Evolutionary conservation across 2,113 vertebrate genomes (phyloP).

Genomic region (Lontra canadensis): DNA sequence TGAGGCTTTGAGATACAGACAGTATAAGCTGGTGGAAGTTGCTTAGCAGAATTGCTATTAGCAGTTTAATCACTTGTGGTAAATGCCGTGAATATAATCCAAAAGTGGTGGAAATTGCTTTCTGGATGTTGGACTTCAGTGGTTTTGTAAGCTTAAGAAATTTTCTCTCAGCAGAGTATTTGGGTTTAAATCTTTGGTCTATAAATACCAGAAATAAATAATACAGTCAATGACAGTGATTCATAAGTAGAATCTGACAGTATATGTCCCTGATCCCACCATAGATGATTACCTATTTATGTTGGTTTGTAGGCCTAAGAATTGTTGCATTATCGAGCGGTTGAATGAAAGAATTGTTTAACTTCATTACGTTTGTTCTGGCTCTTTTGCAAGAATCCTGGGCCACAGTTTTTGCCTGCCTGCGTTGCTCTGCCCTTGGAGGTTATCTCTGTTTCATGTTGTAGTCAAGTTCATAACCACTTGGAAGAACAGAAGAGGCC

Average conservation of each 20-base stretch:
- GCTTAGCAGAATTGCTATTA: constrained; percentile 55
- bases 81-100: constrained; percentile 10
- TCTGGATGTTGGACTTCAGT: constrained; percentile 26
- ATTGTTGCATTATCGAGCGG: not conserved
- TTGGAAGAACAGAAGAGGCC: not conserved
- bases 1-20: constrained; percentile 46
- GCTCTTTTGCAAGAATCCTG: not conserved
- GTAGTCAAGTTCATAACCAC: not conserved
- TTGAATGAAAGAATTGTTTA: not conserved
- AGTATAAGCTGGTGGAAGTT: constrained; percentile 43
- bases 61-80: constrained; percentile 36
- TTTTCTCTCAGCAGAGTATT: not conserved
- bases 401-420: accelerated
- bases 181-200: constrained; percentile 27
- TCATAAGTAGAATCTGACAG: not conserved
- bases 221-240: not conserved
- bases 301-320: not conserved
- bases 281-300: constrained; percentile 44
- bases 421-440: not conserved
- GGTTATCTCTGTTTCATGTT: not conserved
- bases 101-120: constrained; percentile 37
- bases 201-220: constrained; percentile 59
- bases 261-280: not conserved
- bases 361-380: not conserved
- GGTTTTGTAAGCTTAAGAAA: constrained; percentile 11